Base-by-base conservation (phyloP, 2,888 invertebrate genomes). In the Cybosia mesomella region DNA sequence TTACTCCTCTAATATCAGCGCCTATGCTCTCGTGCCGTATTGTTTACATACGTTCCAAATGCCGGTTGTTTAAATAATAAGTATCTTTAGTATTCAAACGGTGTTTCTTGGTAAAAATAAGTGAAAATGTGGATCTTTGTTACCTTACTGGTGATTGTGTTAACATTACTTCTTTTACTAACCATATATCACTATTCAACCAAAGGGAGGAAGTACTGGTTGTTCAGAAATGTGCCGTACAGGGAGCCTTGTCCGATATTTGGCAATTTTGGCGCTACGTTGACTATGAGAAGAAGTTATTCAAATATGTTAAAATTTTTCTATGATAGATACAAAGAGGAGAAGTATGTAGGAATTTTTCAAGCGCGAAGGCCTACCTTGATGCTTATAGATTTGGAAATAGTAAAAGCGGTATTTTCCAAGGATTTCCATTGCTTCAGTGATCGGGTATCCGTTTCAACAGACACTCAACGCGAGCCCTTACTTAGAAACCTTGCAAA, bases 231-330 rank as follows among this genome's bases (percentile, higher is more conserved):
- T 75, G 93, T 95, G 66, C 90, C 92, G 1, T 95, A 92, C 73
- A 90, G 90, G 79, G 93, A 95, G 74, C 95, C 95, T 39, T 94
- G 93, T 64, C 95, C 95, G 2, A 87, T 95, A 79, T 93, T 95
- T 69, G 95, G 95, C n/a, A 95, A 95, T 79, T 95, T 95, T 72
- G 94, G 94, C 49, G 91, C 94, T 13, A 92, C 91, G 5, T 87
- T 94, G 62, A 91, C 86, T 1, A 92, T 92, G 91, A 89, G 89
- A 62, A 83, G 77, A 62, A 94, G 94, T 80, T 95, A 95, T 74
- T 87, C 92, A 18, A 87, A 85, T 63, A 94, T 88, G 91, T 83
- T 94, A 28, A 86, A 91, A 71, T 87, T 81, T 81, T 92, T 94
- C 73, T 95, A 94, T 74, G 86, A 93, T 58, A 83, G 76, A 59